These are phyloP conservation scores for Schizotus pectinicornis DNA, from an alignment of 2,888 invertebrate species.

Conservation along the genomic window DNA sequence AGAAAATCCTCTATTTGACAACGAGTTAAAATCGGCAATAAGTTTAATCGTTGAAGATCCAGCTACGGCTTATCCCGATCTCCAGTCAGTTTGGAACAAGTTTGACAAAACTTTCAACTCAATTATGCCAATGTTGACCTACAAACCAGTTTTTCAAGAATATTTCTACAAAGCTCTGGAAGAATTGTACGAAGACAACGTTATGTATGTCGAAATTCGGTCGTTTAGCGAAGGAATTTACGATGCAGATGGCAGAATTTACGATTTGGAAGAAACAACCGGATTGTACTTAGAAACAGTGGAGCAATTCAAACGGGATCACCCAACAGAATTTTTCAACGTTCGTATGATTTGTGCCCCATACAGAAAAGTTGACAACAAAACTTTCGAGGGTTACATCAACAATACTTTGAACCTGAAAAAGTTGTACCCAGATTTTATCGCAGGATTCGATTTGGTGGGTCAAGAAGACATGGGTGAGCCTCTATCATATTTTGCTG, in stretches of 20 bases:
- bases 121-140: slow-evolving; percentile 55
- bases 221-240: slow-evolving; percentile 62
- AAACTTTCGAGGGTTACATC: slow-evolving; percentile 45
- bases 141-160: slow-evolving; percentile 63
- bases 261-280: slow-evolving; percentile 60
- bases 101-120: slow-evolving; percentile 62
- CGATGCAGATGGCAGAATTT: slow-evolving; percentile 62
- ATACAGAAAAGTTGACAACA: slow-evolving; percentile 57
- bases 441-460: slow-evolving; percentile 82
- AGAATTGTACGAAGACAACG: slow-evolving; percentile 68
- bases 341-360: slow-evolving; percentile 68
- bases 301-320: slow-evolving; percentile 61
- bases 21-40: slow-evolving; percentile 61
- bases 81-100: slow-evolving; percentile 60
- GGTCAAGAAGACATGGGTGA: slow-evolving; percentile 78
- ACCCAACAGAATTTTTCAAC: slow-evolving; percentile 65
- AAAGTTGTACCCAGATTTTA: slow-evolving; percentile 65
- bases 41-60: slow-evolving; percentile 60
- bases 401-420: slow-evolving; percentile 54
- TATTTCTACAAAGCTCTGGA: slow-evolving; percentile 64
- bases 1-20: slow-evolving; percentile 57
- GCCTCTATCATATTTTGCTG: slow-evolving; percentile 68
- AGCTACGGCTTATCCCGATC: slow-evolving; percentile 45
- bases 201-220: slow-evolving; percentile 68
- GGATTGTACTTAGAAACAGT: slow-evolving; percentile 60